Percentiles rank a stretch among this genome's conserved stretches.
phyloP scores from a whole-genome alignment of 30 jellyfish, hydroid and myxozoan species.

The Mastigias papua region DNA sequence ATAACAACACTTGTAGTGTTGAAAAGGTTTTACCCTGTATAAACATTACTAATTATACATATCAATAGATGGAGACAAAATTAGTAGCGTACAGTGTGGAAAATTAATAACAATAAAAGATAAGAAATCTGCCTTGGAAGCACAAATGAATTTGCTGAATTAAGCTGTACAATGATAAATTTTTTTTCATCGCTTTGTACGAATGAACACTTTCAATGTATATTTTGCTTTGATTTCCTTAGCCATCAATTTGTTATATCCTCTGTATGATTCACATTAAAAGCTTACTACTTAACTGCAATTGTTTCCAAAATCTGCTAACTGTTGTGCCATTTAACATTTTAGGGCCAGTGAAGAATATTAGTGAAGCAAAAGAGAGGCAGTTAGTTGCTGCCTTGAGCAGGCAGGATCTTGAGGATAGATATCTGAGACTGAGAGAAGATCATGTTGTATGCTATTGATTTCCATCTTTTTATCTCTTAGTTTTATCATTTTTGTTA shows the following conservation, averaged over 20 bases:
- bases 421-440: conserved; percentile 88
- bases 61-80: too few species aligned
- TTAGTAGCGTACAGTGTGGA: too few species aligned
- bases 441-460: conserved; percentile 80
- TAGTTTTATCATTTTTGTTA: not conserved
- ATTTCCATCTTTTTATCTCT: not conserved
- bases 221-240: not conserved
- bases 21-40: too few species aligned
- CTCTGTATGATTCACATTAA: not conserved
- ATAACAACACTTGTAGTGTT: too few species aligned
- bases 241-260: too few species aligned
- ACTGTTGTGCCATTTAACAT: not conserved
- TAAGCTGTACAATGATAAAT: too few species aligned
- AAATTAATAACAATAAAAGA: too few species aligned
- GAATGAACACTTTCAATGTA: too few species aligned
- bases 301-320: not conserved
- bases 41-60: too few species aligned
- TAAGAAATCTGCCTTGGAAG: too few species aligned
- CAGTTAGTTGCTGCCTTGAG: conserved; percentile 80
- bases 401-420: conserved; percentile 92
- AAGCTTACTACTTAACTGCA: not conserved
- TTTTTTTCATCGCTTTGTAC: too few species aligned
- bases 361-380: conserved; percentile 91
- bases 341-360: conserved; percentile 35
- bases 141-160: too few species aligned